These are phyloP conservation scores for Crotalus viridis DNA, from an alignment of 2,113 vertebrate genomes.

Conservation along the genomic window DNA sequence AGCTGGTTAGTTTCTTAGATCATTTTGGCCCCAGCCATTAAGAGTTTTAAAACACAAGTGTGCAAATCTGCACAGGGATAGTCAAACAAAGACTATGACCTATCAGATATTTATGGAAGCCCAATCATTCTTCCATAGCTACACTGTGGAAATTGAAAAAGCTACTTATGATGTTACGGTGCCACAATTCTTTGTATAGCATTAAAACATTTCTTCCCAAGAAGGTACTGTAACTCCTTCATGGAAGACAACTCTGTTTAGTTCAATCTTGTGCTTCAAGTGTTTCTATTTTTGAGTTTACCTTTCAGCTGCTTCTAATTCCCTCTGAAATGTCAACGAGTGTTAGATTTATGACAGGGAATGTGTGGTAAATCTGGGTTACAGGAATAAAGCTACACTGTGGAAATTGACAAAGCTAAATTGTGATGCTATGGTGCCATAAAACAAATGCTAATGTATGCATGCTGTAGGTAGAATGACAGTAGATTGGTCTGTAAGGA, in stretches of 20 bases:
- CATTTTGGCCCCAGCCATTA: not conserved
- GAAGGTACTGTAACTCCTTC: constrained; percentile 16
- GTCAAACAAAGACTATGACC: not conserved
- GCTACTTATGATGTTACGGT: not conserved
- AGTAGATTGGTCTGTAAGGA: not conserved
- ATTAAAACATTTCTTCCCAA: not conserved
- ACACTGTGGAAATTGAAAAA: not conserved
- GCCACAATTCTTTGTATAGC: rapidly evolving
- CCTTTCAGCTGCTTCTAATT: constrained; percentile 26
- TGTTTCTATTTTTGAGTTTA: constrained; percentile 47
- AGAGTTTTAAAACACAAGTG: not conserved
- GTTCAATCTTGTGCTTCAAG: constrained; percentile 26
- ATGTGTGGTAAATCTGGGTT: constrained; percentile 20
- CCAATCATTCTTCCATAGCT: not conserved
- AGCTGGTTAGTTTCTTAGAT: not conserved
- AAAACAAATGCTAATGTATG: not conserved
- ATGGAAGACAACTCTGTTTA: constrained; percentile 6
- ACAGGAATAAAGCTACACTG: not conserved
- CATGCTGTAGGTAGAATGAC: not conserved
- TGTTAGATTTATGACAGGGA: constrained; percentile 34
- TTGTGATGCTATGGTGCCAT: not conserved
- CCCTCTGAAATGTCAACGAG: constrained; percentile 26
- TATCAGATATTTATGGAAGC: not conserved
- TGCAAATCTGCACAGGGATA: not conserved
- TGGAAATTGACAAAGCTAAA: not conserved